Evolutionary conservation across 2,888 invertebrate species (phyloP).

Genomic region (Malthinus seriepunctatus): DNA sequence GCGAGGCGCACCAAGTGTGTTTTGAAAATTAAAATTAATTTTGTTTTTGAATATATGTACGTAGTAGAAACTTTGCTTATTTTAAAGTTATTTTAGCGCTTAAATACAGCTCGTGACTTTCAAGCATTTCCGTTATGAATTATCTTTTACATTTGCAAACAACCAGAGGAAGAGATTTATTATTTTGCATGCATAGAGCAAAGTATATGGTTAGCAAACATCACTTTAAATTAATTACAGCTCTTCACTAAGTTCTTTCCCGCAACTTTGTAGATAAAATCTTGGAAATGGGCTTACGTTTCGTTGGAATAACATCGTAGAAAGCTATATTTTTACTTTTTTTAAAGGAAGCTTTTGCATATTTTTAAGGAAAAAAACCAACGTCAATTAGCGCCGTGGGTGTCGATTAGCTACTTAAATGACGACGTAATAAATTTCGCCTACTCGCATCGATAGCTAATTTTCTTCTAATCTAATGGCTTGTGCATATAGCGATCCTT

Average conservation of each 20-base stretch:
- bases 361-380: slow-evolving; percentile 9
- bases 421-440: slow-evolving; percentile 31
- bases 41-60: too few species aligned
- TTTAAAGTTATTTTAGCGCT: slow-evolving; percentile 19
- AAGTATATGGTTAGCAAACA: slow-evolving; percentile 29
- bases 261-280: slow-evolving; percentile 24
- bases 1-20: too few species aligned
- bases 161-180: slow-evolving; percentile 24
- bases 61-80: neutral
- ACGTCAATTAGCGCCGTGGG: slow-evolving; percentile 31
- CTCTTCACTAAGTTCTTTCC: slow-evolving; percentile 24
- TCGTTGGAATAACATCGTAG: slow-evolving; percentile 6
- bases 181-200: slow-evolving; percentile 24
- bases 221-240: slow-evolving; percentile 28
- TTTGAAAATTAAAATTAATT: too few species aligned
- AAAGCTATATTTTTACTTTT: slow-evolving; percentile 10
- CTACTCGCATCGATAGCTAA: slow-evolving; percentile 18
- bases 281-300: slow-evolving; percentile 19
- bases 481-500: slow-evolving; percentile 23
- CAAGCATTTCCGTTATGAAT: slow-evolving; percentile 26
- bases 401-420: slow-evolving; percentile 32
- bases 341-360: neutral
- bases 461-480: slow-evolving; percentile 4
- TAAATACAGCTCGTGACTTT: slow-evolving; percentile 26
- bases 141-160: slow-evolving; percentile 27